These are phyloP conservation scores for Gambelia wislizenii DNA, from an alignment of 2,797 vertebrate genomes.

Conservation along the genomic window DNA sequence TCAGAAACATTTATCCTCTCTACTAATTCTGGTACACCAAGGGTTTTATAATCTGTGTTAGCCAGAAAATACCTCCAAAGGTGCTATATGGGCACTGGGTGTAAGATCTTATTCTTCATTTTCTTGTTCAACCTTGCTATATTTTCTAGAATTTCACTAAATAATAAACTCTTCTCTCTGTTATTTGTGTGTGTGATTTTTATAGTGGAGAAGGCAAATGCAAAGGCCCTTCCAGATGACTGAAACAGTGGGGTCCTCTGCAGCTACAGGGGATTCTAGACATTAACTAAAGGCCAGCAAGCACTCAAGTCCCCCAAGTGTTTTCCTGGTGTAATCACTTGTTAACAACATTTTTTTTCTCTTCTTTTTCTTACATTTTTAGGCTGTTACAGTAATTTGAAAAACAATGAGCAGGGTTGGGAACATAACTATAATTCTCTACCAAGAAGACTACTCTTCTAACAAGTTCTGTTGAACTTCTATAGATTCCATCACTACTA, in stretches of 20 bases:
- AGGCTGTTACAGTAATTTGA: slow-evolving; percentile 87
- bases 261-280: slow-evolving; percentile 98
- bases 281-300: slow-evolving; percentile 95
- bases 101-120: slow-evolving; percentile 81
- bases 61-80: slow-evolving; percentile 69
- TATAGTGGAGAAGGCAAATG: slow-evolving; percentile 99
- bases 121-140: slow-evolving; percentile 84
- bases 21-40: slow-evolving; percentile 80
- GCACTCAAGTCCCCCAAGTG: slow-evolving; percentile 91
- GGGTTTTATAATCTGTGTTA: slow-evolving; percentile 72
- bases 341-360: slow-evolving; percentile 85
- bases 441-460: slow-evolving; percentile 82
- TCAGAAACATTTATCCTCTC: slow-evolving; percentile 29
- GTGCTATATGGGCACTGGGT: slow-evolving; percentile 84
- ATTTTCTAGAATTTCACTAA: slow-evolving; percentile 84
- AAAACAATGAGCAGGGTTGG: slow-evolving; percentile 83
- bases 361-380: slow-evolving; percentile 87
- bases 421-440: slow-evolving; percentile 78
- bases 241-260: slow-evolving; percentile 96
- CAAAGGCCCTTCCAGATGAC: slow-evolving; percentile 98
- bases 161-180: slow-evolving; percentile 99
- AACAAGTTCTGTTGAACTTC: slow-evolving; percentile 79
- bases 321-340: slow-evolving; percentile 93
- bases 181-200: slow-evolving; percentile 99
- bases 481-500: slow-evolving; percentile 78